Conservation (phyloP, 2,113 vertebrate species). For the Chloropsis cyanopogon region DNA sequence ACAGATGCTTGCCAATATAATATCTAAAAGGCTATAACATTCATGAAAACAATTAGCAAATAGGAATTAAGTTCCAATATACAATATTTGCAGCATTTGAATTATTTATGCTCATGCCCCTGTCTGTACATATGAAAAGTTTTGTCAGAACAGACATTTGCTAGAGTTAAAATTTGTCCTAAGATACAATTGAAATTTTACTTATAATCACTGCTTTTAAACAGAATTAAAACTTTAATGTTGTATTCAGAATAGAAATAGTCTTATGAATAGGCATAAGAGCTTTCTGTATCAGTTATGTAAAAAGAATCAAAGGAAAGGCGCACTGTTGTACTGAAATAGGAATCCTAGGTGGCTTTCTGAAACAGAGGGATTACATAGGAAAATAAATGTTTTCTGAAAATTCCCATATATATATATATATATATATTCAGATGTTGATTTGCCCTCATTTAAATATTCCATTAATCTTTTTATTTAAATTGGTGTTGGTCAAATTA, state of each 20-base stretch:
- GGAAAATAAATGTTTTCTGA: background rate
- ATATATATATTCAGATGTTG: background rate
- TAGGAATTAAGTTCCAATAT: background rate
- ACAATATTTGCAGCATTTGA: background rate
- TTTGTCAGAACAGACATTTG: background rate
- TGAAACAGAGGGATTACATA: background rate
- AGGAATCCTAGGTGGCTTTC: background rate
- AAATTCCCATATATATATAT: background rate
- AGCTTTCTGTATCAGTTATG: background rate
- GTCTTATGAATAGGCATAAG: background rate
- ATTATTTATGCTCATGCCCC: background rate
- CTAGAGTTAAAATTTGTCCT: background rate
- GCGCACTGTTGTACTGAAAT: accelerated
- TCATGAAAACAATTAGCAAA: background rate
- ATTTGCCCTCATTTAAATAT: background rate
- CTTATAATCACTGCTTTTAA: background rate
- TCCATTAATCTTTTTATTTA: background rate
- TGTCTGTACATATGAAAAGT: background rate
- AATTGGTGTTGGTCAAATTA: background rate
- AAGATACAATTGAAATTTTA: background rate
- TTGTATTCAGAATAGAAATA: background rate
- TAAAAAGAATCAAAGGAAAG: background rate
- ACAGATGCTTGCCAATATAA: background rate
- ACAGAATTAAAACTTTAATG: background rate
- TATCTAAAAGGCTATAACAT: background rate